Percentiles rank a stretch among this genome's conserved stretches.
Conservation (phyloP, 2,888 invertebrate genomes). For the Agonopterix heracliana region DNA sequence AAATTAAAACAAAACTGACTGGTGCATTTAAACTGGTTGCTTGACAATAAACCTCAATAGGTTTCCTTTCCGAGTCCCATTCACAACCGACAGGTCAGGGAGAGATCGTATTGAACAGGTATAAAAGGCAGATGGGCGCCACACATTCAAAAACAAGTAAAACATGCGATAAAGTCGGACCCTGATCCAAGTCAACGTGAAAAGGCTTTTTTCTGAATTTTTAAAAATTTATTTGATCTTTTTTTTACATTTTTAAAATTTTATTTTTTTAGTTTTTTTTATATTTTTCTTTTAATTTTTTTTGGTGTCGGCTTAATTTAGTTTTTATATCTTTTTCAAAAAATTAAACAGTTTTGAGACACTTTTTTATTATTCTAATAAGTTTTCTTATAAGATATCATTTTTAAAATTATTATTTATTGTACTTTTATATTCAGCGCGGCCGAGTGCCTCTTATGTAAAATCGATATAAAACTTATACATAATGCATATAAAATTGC, state of each 20-base stretch:
- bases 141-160: constrained; percentile 15
- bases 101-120: background rate
- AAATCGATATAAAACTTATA: constrained; percentile 70
- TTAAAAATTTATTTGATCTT: constrained; percentile 31
- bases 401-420: constrained; percentile 64
- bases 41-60: background rate
- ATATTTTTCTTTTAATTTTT: constrained; percentile 24
- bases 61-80: background rate
- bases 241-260: constrained; percentile 38
- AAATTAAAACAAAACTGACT: background rate
- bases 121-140: constrained; percentile 19
- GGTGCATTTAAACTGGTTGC: constrained; percentile 7
- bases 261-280: constrained; percentile 28
- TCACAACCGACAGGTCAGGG: background rate
- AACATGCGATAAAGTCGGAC: constrained; percentile 35
- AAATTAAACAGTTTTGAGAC: constrained; percentile 61
- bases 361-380: constrained; percentile 55
- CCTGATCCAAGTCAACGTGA: constrained; percentile 41
- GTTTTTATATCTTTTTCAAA: constrained; percentile 51
- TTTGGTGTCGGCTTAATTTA: constrained; percentile 34
- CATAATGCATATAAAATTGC: constrained; percentile 48
- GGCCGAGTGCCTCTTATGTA: constrained; percentile 59
- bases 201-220: constrained; percentile 39
- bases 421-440: constrained; percentile 65
- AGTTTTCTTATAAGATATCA: constrained; percentile 64